Evolutionary conservation across 2,888 invertebrate species (phyloP).

Genomic region (Hirtodrosophila histrioides): DNA sequence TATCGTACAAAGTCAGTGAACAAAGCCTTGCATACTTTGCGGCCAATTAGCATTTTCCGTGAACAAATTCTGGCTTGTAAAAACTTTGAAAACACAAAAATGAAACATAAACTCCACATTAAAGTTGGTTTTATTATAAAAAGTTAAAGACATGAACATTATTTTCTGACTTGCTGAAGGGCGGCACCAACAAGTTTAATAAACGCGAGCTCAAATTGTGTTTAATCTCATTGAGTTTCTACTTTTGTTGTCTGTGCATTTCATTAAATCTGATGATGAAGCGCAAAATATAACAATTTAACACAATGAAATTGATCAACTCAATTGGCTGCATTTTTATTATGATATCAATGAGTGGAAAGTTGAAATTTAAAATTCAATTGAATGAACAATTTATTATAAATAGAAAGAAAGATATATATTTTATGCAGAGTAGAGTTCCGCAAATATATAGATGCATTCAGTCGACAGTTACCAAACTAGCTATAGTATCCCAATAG

Average conservation of each 20-base stretch:
- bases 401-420: neutral
- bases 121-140: slow-evolving; percentile 24
- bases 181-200: neutral
- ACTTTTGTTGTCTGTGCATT: slow-evolving; percentile 78
- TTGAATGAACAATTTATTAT: slow-evolving; percentile 8
- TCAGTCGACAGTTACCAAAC: too few species aligned
- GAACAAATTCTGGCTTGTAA: slow-evolving; percentile 15
- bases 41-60: slow-evolving; percentile 25
- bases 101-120: neutral
- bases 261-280: slow-evolving; percentile 54
- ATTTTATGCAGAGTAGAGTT: too few species aligned
- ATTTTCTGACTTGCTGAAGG: neutral
- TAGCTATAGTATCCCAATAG: too few species aligned
- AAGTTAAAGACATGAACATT: slow-evolving; percentile 15
- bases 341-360: slow-evolving; percentile 30
- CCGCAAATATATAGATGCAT: too few species aligned
- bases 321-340: slow-evolving; percentile 43
- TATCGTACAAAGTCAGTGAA: neutral
- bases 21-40: slow-evolving; percentile 6
- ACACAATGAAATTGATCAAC: slow-evolving; percentile 46
- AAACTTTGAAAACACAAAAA: slow-evolving; percentile 23
- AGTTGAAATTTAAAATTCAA: slow-evolving; percentile 21
- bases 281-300: slow-evolving; percentile 29
- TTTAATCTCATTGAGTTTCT: slow-evolving; percentile 55
- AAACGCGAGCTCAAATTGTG: slow-evolving; percentile 5